Evolutionary conservation across 2,113 vertebrate genomes (phyloP).

Genomic region (Tylochromis polylepis): DNA sequence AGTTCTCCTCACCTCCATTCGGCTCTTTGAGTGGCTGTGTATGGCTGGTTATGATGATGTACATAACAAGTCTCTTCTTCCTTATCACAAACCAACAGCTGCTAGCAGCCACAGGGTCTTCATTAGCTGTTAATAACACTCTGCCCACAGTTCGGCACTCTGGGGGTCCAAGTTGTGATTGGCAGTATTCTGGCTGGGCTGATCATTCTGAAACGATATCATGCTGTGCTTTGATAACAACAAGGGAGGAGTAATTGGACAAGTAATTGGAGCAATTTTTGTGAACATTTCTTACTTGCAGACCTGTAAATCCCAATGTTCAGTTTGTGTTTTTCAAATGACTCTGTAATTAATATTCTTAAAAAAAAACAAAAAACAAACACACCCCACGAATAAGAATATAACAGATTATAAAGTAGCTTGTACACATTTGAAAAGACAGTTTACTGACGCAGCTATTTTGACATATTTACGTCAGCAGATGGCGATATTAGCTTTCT

Average conservation of each 20-base stretch:
- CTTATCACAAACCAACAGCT: constrained; percentile 24
- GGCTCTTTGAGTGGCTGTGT: not conserved
- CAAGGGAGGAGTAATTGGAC: constrained; percentile 13
- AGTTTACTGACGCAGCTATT: not conserved
- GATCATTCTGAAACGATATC: constrained; percentile 13
- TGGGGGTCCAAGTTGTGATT: constrained; percentile 29
- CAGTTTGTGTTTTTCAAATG: not conserved
- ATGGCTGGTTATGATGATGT: not conserved
- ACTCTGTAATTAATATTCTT: not conserved
- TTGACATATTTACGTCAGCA: constrained; percentile 7
- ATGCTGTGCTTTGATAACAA: constrained; percentile 26
- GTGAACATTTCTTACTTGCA: not conserved
- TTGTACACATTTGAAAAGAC: not conserved
- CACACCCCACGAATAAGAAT: not conserved
- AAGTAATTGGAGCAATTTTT: constrained; percentile 15
- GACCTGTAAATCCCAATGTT: not conserved
- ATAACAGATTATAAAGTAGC: not conserved
- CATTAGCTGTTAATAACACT: constrained; percentile 10
- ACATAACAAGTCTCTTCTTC: not conserved
- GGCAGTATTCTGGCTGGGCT: constrained; percentile 24
- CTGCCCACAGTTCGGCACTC: not conserved
- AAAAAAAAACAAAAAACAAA: not conserved
- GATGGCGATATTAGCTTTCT: constrained; percentile 35
- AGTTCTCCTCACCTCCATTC: not conserved
- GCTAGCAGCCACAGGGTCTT: not conserved